Percentiles rank a stretch among this genome's conserved stretches.
phyloP scores from a whole-genome alignment of 2,113 vertebrate genomes.

The Platysternon megacephalum region DNA sequence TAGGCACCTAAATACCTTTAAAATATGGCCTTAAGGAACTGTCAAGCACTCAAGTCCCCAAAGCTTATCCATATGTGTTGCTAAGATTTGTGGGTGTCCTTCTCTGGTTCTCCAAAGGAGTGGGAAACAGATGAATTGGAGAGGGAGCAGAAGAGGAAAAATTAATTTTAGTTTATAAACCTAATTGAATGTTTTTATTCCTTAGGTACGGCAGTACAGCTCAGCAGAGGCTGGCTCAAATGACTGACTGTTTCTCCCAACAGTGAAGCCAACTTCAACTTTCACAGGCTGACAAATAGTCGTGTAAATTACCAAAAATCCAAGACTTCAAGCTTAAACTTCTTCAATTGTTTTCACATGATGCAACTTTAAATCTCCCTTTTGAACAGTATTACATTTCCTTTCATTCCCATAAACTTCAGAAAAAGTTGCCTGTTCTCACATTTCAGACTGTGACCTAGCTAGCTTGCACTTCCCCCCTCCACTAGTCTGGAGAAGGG shows the following conservation, averaged over 20 bases:
- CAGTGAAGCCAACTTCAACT: conserved; percentile 53
- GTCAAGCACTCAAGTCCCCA: neutral
- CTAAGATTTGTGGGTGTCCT: neutral
- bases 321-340: conserved; percentile 55
- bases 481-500: conserved; percentile 75
- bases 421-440: conserved; percentile 74
- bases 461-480: conserved; percentile 76
- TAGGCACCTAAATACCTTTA: neutral
- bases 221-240: conserved; percentile 30
- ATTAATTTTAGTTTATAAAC: neutral
- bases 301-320: conserved; percentile 57
- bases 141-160: conserved; percentile 28
- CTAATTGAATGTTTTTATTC: neutral
- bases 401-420: conserved; percentile 77
- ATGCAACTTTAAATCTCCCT: conserved; percentile 70
- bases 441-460: conserved; percentile 78
- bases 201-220: neutral
- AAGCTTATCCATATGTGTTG: conserved; percentile 24
- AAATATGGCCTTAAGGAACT: neutral
- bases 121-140: neutral
- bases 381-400: conserved; percentile 73
- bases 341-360: conserved; percentile 75
- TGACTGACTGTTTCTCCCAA: conserved; percentile 51
- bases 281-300: conserved; percentile 66
- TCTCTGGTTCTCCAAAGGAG: conserved; percentile 1